phyloP scores from a whole-genome alignment of 2,888 invertebrate species.

The Matsumyia berberina region DNA sequence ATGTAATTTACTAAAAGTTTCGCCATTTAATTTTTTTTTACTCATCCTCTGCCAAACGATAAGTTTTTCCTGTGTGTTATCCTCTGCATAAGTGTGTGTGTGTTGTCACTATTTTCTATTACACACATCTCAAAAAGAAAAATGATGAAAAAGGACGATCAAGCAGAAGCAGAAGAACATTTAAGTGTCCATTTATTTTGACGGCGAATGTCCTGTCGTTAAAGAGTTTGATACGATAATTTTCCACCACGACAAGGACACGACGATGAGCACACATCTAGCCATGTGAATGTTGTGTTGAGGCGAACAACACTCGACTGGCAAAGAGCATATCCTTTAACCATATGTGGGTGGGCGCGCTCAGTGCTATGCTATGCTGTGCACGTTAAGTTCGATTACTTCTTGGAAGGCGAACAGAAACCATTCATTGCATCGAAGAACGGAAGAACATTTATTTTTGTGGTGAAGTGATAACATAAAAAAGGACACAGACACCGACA shows the following conservation, averaged over 20 bases:
- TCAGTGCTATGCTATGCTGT: no score
- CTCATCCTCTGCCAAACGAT: constrained; percentile 62
- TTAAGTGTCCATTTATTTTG: constrained; percentile 68
- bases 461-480: constrained; percentile 66
- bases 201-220: constrained; percentile 71
- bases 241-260: constrained; percentile 44
- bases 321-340: constrained; percentile 45
- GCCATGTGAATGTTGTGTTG: no score
- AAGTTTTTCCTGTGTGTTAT: constrained; percentile 51
- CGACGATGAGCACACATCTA: constrained; percentile 23
- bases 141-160: no score
- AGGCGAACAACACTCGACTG: constrained; percentile 27
- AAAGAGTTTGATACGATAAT: constrained; percentile 64
- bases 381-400: constrained; percentile 67
- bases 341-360: constrained; percentile 38
- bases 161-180: constrained; percentile 36
- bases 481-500: constrained; percentile 39
- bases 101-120: no score
- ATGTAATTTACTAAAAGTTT: constrained; percentile 71
- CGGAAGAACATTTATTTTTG: constrained; percentile 58
- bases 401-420: background rate
- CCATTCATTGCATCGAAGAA: constrained; percentile 1
- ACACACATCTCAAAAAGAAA: constrained; percentile 24
- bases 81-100: no score
- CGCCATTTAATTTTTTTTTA: constrained; percentile 65